These are phyloP conservation scores for Sebastes schlegelii DNA, from an alignment of 2,113 vertebrate genomes.

Conservation along the genomic window DNA sequence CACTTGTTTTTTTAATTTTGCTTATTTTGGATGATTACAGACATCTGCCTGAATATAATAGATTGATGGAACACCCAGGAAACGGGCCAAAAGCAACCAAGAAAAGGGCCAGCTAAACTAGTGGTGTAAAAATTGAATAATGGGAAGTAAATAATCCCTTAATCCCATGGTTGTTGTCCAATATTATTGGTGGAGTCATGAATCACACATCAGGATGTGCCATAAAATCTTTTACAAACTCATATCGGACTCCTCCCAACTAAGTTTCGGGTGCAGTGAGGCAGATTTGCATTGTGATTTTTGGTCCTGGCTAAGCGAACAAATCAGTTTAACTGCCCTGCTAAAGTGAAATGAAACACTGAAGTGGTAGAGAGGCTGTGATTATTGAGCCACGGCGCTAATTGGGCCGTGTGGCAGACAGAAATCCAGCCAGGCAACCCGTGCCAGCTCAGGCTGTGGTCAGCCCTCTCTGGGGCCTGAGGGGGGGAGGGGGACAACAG, in stretches of 20 bases:
- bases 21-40: conserved; percentile 43
- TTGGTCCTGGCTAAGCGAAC: conserved; percentile 30
- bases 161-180: conserved; percentile 3
- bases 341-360: conserved; percentile 55
- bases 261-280: not conserved
- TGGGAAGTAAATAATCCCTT: conserved; percentile 33
- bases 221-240: conserved; percentile 32
- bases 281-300: conserved; percentile 27
- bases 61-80: conserved; percentile 5
- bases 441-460: conserved; percentile 43
- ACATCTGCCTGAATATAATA: conserved; percentile 12
- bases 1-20: conserved; percentile 37
- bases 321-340: conserved; percentile 59
- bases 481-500: conserved; percentile 22
- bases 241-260: not conserved
- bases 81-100: conserved; percentile 9
- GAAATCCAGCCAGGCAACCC: conserved; percentile 26
- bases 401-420: conserved; percentile 54
- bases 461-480: conserved; percentile 29
- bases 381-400: conserved; percentile 70
- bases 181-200: conserved; percentile 1
- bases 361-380: conserved; percentile 52
- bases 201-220: conserved; percentile 10
- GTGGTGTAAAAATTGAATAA: conserved; percentile 26
- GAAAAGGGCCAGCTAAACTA: conserved; percentile 6